These are phyloP conservation scores for Chitala chitala DNA, from an alignment of 2,113 vertebrate species.

Conservation along the genomic window DNA sequence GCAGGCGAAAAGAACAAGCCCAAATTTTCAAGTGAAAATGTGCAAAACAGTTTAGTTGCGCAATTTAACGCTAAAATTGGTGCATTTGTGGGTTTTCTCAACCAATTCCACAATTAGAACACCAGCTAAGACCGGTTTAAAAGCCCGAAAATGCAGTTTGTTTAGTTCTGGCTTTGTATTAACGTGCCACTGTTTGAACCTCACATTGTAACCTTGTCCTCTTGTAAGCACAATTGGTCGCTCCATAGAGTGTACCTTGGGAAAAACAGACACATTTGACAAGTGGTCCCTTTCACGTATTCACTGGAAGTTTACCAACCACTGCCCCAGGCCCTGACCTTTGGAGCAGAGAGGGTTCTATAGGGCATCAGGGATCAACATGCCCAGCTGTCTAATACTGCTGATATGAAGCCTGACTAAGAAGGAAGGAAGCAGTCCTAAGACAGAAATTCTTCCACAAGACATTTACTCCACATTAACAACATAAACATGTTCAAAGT, in stretches of 20 bases:
- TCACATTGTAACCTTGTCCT: slow-evolving; percentile 48
- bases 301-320: slow-evolving; percentile 66
- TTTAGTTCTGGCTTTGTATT: slow-evolving; percentile 46
- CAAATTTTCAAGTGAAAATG: too few relatives aligned
- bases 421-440: slow-evolving; percentile 39
- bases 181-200: slow-evolving; percentile 52
- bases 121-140: slow-evolving; percentile 47
- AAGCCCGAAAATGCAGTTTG: slow-evolving; percentile 32
- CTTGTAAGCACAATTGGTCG: slow-evolving; percentile 62
- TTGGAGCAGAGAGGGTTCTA: slow-evolving; percentile 60
- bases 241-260: slow-evolving; percentile 46
- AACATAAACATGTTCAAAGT: too few relatives aligned
- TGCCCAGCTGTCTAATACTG: slow-evolving; percentile 57
- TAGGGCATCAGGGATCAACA: slow-evolving; percentile 57
- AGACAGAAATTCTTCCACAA: too few relatives aligned
- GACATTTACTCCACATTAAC: too few relatives aligned
- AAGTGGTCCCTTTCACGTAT: slow-evolving; percentile 58
- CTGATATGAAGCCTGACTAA: slow-evolving; percentile 50
- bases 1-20: too few relatives aligned
- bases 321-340: slow-evolving; percentile 63
- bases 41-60: too few relatives aligned
- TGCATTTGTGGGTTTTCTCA: slow-evolving; percentile 20
- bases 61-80: too few relatives aligned
- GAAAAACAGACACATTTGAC: slow-evolving; percentile 57
- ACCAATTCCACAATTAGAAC: slow-evolving; percentile 36